Conservation (phyloP, 1,140 invertebrate genomes). For the Ctenoplectra terminalis region DNA sequence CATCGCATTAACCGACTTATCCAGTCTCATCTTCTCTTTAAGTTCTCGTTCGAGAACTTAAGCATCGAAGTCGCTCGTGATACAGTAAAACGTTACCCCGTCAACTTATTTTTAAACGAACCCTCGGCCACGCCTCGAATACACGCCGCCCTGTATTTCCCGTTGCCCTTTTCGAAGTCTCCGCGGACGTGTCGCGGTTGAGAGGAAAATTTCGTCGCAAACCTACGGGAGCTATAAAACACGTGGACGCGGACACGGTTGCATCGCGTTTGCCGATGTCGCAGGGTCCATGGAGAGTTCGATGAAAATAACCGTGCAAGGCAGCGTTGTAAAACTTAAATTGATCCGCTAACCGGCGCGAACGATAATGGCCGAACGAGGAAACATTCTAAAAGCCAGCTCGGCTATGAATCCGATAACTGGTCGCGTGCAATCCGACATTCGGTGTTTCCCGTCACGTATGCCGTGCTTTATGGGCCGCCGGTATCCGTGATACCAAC, state of each 20-base stretch:
- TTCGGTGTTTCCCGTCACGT: constrained; percentile 49
- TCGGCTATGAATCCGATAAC: constrained; percentile 45
- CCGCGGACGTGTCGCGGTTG: neutral
- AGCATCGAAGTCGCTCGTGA: neutral
- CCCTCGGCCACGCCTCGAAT: too few species aligned
- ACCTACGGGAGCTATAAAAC: constrained; percentile 37
- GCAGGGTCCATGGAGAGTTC: neutral
- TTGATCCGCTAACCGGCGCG: constrained; percentile 32
- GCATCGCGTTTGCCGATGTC: neutral
- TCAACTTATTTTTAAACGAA: neutral
- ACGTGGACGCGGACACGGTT: neutral
- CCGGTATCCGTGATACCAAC: neutral
- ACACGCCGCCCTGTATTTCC: neutral
- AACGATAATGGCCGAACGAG: constrained; percentile 45
- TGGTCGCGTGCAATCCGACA: constrained; percentile 35
- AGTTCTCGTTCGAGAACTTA: too few species aligned
- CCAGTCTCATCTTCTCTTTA: too few species aligned
- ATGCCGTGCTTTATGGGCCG: neutral
- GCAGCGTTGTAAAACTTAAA: constrained; percentile 41
- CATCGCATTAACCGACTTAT: too few species aligned
- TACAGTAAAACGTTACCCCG: neutral
- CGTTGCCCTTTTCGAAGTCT: neutral
- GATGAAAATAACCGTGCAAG: neutral
- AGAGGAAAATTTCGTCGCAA: constrained; percentile 27
- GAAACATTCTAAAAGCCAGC: constrained; percentile 35